A percentile compares a stretch with the other conserved stretches of the same genome.
phyloP scores from a whole-genome alignment of 2,888 invertebrate species.

The Abscondita cerata region DNA sequence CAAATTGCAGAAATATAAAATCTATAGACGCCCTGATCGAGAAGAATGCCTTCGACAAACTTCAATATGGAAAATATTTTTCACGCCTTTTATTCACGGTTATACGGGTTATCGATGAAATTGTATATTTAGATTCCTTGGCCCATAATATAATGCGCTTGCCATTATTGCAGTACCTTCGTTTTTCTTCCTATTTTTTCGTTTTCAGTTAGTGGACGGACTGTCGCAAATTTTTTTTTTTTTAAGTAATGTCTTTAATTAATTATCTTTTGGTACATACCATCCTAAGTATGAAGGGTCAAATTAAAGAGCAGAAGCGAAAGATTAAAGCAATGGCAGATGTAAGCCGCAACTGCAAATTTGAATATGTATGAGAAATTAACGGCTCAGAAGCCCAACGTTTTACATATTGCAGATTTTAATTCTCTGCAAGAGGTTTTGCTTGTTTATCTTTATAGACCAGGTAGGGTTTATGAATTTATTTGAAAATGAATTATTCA shows the following conservation, averaged over 20 bases:
- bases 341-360: slow-evolving; percentile 31
- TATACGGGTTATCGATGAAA: slow-evolving; percentile 35
- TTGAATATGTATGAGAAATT: slow-evolving; percentile 38
- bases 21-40: slow-evolving; percentile 27
- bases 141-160: slow-evolving; percentile 32
- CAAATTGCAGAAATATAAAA: slow-evolving; percentile 29
- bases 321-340: slow-evolving; percentile 35
- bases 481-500: slow-evolving; percentile 29
- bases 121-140: slow-evolving; percentile 36
- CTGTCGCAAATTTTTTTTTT: too few relatives aligned
- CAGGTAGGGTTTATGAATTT: slow-evolving; percentile 27
- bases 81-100: slow-evolving; percentile 35
- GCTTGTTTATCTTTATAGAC: slow-evolving; percentile 33
- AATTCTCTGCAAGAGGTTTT: slow-evolving; percentile 29
- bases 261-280: slow-evolving; percentile 23
- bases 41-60: slow-evolving; percentile 31
- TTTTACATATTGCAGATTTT: slow-evolving; percentile 36
- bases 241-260: slow-evolving; percentile 14
- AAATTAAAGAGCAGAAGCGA: slow-evolving; percentile 30
- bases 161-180: slow-evolving; percentile 20
- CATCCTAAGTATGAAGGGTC: slow-evolving; percentile 24
- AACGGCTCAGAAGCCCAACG: slow-evolving; percentile 34
- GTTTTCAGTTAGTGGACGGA: too few relatives aligned
- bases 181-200: neutral
- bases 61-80: slow-evolving; percentile 39